Evolutionary conservation across 2,113 vertebrate genomes (phyloP).

Genomic region (Anarhynchus alexandrinus): DNA sequence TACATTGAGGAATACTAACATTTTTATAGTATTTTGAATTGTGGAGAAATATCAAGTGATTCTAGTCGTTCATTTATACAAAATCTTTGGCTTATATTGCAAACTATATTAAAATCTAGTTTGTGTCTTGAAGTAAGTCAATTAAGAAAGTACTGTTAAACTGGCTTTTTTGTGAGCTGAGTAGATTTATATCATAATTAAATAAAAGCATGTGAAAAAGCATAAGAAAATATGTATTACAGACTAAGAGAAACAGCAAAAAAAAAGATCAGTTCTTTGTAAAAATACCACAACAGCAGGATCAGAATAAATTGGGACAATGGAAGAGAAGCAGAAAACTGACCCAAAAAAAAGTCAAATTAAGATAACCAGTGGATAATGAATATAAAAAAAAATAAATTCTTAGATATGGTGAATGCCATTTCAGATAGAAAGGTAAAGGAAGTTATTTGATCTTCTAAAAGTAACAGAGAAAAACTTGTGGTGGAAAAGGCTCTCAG

Average conservation of each 20-base stretch:
- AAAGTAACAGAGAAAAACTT: neutral
- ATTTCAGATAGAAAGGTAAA: neutral
- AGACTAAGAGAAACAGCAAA: neutral
- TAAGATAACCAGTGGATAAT: neutral
- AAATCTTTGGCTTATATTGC: neutral
- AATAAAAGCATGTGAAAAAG: neutral
- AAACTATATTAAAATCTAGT: neutral
- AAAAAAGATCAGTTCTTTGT: neutral
- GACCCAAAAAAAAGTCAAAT: neutral
- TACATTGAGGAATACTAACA: neutral
- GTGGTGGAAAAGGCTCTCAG: neutral
- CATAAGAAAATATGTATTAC: neutral
- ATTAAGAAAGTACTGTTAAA: neutral
- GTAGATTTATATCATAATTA: neutral
- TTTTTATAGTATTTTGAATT: neutral
- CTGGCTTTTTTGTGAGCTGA: neutral
- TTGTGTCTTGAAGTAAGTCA: neutral
- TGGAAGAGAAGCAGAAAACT: neutral
- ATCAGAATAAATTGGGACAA: neutral
- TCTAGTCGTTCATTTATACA: neutral
- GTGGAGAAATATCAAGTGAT: neutral
- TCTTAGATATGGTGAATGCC: neutral
- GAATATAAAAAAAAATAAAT: neutral
- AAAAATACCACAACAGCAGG: fast-evolving
- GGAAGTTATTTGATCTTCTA: neutral